Conservation (phyloP, 1,140 invertebrate genomes). For the Arctopsyche grandis region DNA sequence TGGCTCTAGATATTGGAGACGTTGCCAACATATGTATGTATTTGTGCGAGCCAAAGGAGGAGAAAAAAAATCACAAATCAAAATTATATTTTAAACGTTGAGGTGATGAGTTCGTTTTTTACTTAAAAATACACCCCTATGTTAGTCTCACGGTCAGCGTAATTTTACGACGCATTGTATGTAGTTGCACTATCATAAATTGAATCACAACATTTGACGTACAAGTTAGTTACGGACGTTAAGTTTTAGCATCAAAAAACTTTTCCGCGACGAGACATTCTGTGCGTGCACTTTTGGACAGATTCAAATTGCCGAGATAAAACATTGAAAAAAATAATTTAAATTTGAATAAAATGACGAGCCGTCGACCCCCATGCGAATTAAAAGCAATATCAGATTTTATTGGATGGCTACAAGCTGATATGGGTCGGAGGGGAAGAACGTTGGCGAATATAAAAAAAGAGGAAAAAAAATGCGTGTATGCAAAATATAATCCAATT, state of each 20-base stretch:
- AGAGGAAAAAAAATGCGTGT: constrained; percentile 5
- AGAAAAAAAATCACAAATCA: too few relatives aligned
- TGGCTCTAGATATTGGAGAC: too few relatives aligned
- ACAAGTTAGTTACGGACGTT: too few relatives aligned
- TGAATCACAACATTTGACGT: too few relatives aligned
- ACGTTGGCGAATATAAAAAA: constrained; percentile 32
- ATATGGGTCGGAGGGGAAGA: constrained; percentile 38
- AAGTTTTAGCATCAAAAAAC: too few relatives aligned
- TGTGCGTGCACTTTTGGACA: neutral
- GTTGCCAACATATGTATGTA: neutral
- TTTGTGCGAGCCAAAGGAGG: neutral
- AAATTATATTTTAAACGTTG: too few relatives aligned
- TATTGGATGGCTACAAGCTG: constrained; percentile 47
- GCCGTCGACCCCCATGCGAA: constrained; percentile 28
- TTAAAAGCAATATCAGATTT: constrained; percentile 50
- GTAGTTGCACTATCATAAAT: too few relatives aligned
- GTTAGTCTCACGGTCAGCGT: too few relatives aligned
- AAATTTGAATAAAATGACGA: constrained; percentile 12
- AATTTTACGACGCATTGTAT: too few relatives aligned
- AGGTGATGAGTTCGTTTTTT: too few relatives aligned
- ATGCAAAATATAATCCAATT: constrained; percentile 44
- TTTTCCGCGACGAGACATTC: too few relatives aligned
- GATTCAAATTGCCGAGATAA: neutral
- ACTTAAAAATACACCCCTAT: too few relatives aligned
- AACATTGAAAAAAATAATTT: neutral